Conservation (phyloP, 1,140 invertebrate genomes). For the Drosophila melanogaster region DNA sequence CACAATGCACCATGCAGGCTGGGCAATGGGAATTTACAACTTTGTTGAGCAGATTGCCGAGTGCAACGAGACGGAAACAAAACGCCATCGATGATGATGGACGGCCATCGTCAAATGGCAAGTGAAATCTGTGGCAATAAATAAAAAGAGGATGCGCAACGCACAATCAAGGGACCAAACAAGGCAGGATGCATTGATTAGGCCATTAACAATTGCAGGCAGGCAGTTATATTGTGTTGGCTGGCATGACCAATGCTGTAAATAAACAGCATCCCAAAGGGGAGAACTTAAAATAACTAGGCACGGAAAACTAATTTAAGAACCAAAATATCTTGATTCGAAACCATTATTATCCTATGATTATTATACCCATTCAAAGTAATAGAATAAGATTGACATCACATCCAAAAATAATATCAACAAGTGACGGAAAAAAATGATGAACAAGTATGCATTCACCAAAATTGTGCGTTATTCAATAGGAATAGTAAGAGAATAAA, state of each 20-base stretch:
- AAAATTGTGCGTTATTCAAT: too few species aligned
- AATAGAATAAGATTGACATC: too few species aligned
- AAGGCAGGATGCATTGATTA: slow-evolving; percentile 46
- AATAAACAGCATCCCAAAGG: background rate
- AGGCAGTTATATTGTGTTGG: background rate
- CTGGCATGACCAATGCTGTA: slow-evolving; percentile 3
- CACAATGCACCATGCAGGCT: slow-evolving; percentile 38
- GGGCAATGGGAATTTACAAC: slow-evolving; percentile 69
- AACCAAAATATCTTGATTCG: background rate
- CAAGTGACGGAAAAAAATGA: too few species aligned
- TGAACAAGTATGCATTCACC: too few species aligned
- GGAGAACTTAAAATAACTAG: background rate
- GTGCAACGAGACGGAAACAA: slow-evolving; percentile 40
- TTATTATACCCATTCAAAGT: too few species aligned
- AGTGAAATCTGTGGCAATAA: slow-evolving; percentile 74
- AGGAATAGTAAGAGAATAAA: too few species aligned
- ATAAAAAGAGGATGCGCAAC: slow-evolving; percentile 51
- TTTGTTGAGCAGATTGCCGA: slow-evolving; percentile 62
- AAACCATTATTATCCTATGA: background rate
- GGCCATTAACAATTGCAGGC: slow-evolving; percentile 43
- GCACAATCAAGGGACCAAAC: slow-evolving; percentile 38
- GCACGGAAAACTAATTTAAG: background rate
- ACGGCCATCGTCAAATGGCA: slow-evolving; percentile 57
- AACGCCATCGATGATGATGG: slow-evolving; percentile 59
- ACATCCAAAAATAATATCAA: too few species aligned